Base-by-base conservation (phyloP, 1,140 invertebrate genomes). In the Holcopasites calliopsidis region DNA sequence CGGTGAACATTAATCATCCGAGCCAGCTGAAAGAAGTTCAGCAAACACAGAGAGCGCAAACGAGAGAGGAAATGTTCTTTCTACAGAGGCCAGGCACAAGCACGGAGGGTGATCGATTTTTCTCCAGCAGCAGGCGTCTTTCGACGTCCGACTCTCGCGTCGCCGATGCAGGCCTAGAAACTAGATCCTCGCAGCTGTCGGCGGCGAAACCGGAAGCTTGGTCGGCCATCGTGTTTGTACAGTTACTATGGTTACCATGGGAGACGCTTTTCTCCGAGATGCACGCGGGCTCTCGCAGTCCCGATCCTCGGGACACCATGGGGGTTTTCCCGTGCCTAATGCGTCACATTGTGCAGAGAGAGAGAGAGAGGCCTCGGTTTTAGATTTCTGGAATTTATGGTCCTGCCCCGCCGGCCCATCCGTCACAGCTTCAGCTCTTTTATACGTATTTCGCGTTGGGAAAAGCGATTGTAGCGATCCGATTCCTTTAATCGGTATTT, bases 161-260 rank as follows among this genome's bases (percentile, higher is more conserved):
- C 28, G 23, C 40, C 65, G 47, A 60, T 58, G 47, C 69, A 76
- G 80, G 62, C 71, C 79, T 89, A 89, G 89, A 91, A 92, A 92
- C 90, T 91, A 91, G 90, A 91, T 91, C 89, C 88, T 77, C 83
- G 86, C 90, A 91, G 90, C 90, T 91, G 89, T 85, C 81, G 86
- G 23, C 72, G 87, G 61, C 61, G 86, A 88, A 90, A 91, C 90
- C 89, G 91, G 91, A 92, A 92, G 90, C 91, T 88, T 55, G 31
- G 85, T 70, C 90, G 84, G 89, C 90, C 90, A 91, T 92, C 83
- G 91, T 92, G 90, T 92, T 91, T 92, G 91, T 88, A 91, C 90
- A 91, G 90, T 91, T 90, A 87, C 88, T 83, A 91, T 88, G 82
- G 90, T 85, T 88, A 89, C 90, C 84, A 87, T 86, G 84, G 84